Evolutionary conservation across 2,113 vertebrate species (phyloP), one percentile per base, ranked within the genome.

Genomic region (Petromus typicus): DNA sequence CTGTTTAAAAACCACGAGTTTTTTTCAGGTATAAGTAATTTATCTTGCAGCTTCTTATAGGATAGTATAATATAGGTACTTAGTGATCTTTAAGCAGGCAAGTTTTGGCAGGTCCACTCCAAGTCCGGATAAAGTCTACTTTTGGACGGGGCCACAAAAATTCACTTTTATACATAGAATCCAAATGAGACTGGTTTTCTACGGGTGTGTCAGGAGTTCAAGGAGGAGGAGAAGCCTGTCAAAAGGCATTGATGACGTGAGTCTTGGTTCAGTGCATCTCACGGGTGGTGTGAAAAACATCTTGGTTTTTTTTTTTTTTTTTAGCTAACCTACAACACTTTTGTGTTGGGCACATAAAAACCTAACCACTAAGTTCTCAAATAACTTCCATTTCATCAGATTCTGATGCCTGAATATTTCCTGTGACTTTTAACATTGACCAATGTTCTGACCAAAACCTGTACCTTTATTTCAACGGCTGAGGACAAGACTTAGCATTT

Each of bases 391-490:
- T 86, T 84, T 85, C 92, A 86, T 71, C 6, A 2, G 64, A 89
- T 71, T 92, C 86, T 95, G 91, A 92, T 86, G 89, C 95, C 79
- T 93, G 51, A 80, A 76, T 89, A 86, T 85, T 97, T 98, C 96
- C 97, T 97, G 89, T 97, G 96, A 95, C 94, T 97, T 92, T 95
- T 75, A 83, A 57, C 78, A 79, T 43, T 95, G 75, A 96, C 86
- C 51, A 69, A 32, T 56, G 93, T 89, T 90, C 83, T 86, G 78
- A 94, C 93, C 91, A 95, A 90, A 95, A 96, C 86, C 89, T 57
- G 56, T 57, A 69, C 51, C n/a, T 94, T 27, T 84, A 23, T 67
- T 69, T 95, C 87, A 89, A 86, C 0, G 88, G 81, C 66, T 93
- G 91, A 64, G 20, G 51, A 92, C 71, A 97, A 93, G 86, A 93